These are phyloP conservation scores for Tenthredo notha DNA, from an alignment of 2,888 invertebrate genomes.

Conservation along the genomic window DNA sequence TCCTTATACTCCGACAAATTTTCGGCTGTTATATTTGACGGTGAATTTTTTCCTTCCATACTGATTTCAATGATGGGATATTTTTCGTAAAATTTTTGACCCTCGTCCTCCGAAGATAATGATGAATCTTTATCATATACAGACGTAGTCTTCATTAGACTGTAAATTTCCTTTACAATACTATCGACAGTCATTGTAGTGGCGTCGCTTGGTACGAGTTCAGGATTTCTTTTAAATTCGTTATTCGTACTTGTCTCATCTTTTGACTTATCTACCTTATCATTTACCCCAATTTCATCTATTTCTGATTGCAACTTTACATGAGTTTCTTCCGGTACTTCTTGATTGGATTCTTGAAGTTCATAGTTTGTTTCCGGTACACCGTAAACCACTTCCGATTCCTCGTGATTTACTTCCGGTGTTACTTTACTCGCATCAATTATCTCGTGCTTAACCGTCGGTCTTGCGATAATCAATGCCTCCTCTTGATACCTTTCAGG, in stretches of 20 bases:
- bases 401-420: slow-evolving; percentile 67
- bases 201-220: neutral
- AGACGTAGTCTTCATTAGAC: slow-evolving; percentile 63
- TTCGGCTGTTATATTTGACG: slow-evolving; percentile 55
- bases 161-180: slow-evolving; percentile 66
- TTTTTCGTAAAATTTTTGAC: neutral
- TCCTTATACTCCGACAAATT: slow-evolving; percentile 62
- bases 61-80: neutral
- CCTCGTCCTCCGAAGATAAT: neutral
- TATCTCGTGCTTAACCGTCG: slow-evolving; percentile 63
- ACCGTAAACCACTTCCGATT: slow-evolving; percentile 60
- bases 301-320: neutral
- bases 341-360: slow-evolving; percentile 48
- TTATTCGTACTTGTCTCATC: neutral
- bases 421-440: slow-evolving; percentile 66
- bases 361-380: slow-evolving; percentile 63
- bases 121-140: neutral
- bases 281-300: neutral
- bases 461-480: slow-evolving; percentile 30
- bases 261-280: neutral
- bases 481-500: slow-evolving; percentile 47
- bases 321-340: slow-evolving; percentile 31
- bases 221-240: neutral
- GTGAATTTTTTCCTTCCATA: slow-evolving; percentile 53
- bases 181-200: slow-evolving; percentile 64